These are phyloP conservation scores for Zalophus californianus DNA, from an alignment of 2,797 vertebrate species.

Conservation along the genomic window DNA sequence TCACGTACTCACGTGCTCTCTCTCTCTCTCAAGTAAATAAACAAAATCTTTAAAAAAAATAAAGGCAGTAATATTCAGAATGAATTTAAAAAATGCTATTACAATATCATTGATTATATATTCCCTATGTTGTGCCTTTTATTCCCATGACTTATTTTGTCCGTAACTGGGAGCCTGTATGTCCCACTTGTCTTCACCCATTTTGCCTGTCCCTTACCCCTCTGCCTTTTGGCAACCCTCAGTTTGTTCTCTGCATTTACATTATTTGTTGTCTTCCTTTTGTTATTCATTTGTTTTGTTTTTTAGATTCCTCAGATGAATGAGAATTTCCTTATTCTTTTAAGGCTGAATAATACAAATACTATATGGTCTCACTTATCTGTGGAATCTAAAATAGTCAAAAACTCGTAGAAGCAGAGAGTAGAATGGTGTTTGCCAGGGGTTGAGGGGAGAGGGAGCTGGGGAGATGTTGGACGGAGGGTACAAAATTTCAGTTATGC, in stretches of 20 bases:
- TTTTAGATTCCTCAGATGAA: neutral
- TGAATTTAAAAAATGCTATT: neutral
- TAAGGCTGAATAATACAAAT: neutral
- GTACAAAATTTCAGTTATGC: neutral
- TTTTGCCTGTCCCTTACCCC: neutral
- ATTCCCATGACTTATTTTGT: neutral
- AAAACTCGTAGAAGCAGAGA: neutral
- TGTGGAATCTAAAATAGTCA: neutral
- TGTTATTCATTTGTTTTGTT: neutral
- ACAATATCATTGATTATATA: neutral
- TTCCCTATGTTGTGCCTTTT: neutral
- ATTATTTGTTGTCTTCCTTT: neutral
- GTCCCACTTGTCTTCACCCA: neutral
- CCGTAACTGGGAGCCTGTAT: neutral
- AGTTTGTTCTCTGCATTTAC: neutral
- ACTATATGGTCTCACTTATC: neutral
- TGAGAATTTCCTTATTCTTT: neutral
- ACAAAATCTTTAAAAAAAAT: no score
- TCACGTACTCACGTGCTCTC: no score
- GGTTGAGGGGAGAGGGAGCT: neutral
- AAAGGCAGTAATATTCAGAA: no score
- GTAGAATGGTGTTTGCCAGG: neutral
- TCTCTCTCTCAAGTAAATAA: no score
- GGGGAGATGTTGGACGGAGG: neutral
- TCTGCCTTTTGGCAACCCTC: neutral